Conservation (phyloP, 2,113 vertebrate species). For the Anolis carolinensis region DNA sequence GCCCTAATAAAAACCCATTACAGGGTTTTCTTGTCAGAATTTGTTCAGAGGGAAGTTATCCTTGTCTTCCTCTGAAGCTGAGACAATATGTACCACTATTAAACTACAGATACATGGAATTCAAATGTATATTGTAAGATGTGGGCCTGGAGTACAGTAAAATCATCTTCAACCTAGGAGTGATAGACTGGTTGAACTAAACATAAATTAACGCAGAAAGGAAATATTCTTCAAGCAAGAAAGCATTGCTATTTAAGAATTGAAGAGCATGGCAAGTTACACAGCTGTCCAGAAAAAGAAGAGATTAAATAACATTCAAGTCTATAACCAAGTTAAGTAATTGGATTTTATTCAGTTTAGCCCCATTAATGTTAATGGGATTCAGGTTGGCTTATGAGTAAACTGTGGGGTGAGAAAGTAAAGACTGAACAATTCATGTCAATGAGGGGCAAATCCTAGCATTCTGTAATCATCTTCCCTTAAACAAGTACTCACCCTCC, state of each 20-base stretch:
- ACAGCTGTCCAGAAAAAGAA: background rate
- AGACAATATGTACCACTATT: background rate
- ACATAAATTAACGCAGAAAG: background rate
- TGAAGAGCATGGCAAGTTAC: background rate
- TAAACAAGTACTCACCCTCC: background rate
- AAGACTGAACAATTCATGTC: background rate
- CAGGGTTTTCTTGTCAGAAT: too few species aligned
- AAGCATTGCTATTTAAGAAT: background rate
- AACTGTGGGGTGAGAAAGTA: background rate
- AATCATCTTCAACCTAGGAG: background rate
- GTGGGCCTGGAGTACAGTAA: background rate
- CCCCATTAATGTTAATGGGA: background rate
- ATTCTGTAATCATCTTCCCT: background rate
- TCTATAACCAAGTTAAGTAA: background rate
- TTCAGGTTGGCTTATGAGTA: background rate
- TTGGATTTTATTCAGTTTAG: conserved; percentile 12
- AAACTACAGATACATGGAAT: background rate
- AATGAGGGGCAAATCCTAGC: background rate
- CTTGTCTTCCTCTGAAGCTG: too few species aligned
- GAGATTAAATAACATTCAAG: background rate
- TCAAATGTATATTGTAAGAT: background rate
- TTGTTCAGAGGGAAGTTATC: too few species aligned
- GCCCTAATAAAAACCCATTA: too few species aligned
- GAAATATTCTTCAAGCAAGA: background rate
- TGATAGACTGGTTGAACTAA: background rate